Evolutionary conservation across 2,888 invertebrate genomes (phyloP).

Genomic region (Candidula unifasciata): DNA sequence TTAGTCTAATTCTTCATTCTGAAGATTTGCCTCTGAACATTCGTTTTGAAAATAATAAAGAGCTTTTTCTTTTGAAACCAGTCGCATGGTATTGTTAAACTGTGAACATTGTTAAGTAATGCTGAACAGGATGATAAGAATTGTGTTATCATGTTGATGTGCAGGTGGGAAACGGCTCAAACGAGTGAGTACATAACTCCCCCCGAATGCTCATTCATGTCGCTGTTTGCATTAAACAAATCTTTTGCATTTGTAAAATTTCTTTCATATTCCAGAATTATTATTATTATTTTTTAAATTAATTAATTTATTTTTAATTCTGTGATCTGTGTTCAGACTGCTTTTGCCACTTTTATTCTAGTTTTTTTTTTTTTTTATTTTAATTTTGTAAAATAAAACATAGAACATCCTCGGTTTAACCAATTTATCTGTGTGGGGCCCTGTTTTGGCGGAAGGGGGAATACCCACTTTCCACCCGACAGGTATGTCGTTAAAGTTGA

Average conservation of each 20-base stretch:
- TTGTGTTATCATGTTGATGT: slow-evolving; percentile 9
- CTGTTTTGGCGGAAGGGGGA: too few species aligned
- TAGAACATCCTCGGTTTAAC: too few species aligned
- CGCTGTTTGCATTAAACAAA: slow-evolving; percentile 12
- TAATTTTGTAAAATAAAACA: too few species aligned
- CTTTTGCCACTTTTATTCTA: too few species aligned
- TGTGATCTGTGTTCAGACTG: too few species aligned
- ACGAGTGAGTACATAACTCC: slow-evolving; percentile 47
- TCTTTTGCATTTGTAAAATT: not conserved
- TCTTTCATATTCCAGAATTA: too few species aligned
- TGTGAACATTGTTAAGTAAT: not conserved
- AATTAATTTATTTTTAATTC: too few species aligned
- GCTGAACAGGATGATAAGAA: not conserved
- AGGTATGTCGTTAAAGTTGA: too few species aligned
- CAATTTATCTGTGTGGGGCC: too few species aligned
- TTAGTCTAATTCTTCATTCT: not conserved
- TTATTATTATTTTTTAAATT: too few species aligned
- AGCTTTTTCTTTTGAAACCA: not conserved
- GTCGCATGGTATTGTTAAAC: not conserved
- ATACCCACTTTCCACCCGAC: too few species aligned
- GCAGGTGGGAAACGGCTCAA: slow-evolving; percentile 49
- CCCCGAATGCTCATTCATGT: slow-evolving; percentile 34
- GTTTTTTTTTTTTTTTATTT: too few species aligned
- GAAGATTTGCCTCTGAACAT: not conserved
- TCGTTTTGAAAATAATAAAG: not conserved